Base-by-base conservation (phyloP, 2,888 invertebrate genomes). In the Himalopsyche anomala region DNA sequence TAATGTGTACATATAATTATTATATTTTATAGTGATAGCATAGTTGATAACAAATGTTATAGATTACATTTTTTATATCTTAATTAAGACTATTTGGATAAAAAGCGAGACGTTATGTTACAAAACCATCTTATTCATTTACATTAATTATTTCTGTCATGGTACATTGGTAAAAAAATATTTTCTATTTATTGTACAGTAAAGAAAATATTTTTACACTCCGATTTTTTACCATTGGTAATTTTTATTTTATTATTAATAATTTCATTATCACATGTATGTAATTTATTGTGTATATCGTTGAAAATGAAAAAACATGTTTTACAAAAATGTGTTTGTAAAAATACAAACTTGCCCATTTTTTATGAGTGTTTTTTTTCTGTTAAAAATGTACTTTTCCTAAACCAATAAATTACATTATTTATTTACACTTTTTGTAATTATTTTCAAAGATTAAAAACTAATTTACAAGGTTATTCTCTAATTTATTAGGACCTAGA, bases 361-460 rank as follows among this genome's bases (percentile, higher is more conserved):
- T 82, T 82, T 82, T 51, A 19, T 45, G 36, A 84, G 56, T 84
- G 80, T 80, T 74, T 42, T 84, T 51, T 51, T 51, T 51, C 17
- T 84, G 81, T 84, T 84, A 62, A 54, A 80, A 28, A 69, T 69
- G 69, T 69, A 69, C 69, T 69, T 69, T 69, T 69, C 69, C 69
- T 69, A 69, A 69, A 69, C 69, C 84, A 84, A 84, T 84, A 84
- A 84, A 84, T 62, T 81, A 84, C 84, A 80, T 45, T 84, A 84
- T 84, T 84, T 84, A 84, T 84, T 84, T 84, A 81, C 42, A 56
- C 42, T 15, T 56, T 45, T 12, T 11, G 36, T 28, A 36, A 36
- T 69, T 19, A 19, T 19, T 19, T n/a, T 56, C 55, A 55, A 11
- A 17, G 4, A 28, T 28, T 28, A 28, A 28, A 2, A 28, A 28